phyloP scores from a whole-genome alignment of 2,797 vertebrate species.

The Mus caroli region DNA sequence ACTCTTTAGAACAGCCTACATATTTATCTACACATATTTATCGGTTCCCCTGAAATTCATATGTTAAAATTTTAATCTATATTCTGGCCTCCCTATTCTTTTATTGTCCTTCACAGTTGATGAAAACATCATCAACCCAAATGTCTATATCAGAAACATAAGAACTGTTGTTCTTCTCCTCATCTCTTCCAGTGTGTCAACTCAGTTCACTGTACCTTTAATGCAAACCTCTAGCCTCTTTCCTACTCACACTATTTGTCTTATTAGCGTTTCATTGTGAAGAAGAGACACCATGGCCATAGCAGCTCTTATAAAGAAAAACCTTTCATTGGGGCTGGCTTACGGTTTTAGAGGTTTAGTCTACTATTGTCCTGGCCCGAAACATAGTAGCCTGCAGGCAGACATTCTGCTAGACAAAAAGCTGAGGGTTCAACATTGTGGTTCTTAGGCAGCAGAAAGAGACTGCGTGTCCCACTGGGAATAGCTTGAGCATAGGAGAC shows the following conservation, averaged over 20 bases:
- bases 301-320: not conserved
- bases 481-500: not conserved
- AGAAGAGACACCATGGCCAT: not conserved
- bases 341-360: not conserved
- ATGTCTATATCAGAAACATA: not conserved
- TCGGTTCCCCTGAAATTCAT: not conserved
- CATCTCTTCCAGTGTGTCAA: not conserved
- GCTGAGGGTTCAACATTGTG: not conserved
- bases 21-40: not conserved
- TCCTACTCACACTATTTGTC: not conserved
- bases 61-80: not conserved
- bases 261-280: not conserved
- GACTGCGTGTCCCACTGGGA: not conserved
- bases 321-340: not conserved
- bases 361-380: not conserved
- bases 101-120: not conserved
- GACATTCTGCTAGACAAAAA: not conserved
- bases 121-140: not conserved
- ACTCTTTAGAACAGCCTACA: not conserved
- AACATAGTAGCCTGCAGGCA: not conserved
- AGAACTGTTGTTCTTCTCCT: not conserved
- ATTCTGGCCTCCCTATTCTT: not conserved
- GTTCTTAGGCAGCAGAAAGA: not conserved
- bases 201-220: not conserved
- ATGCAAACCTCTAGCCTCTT: not conserved